Base-by-base conservation (phyloP, 1,140 invertebrate genomes). In the Galendromus occidentalis region DNA sequence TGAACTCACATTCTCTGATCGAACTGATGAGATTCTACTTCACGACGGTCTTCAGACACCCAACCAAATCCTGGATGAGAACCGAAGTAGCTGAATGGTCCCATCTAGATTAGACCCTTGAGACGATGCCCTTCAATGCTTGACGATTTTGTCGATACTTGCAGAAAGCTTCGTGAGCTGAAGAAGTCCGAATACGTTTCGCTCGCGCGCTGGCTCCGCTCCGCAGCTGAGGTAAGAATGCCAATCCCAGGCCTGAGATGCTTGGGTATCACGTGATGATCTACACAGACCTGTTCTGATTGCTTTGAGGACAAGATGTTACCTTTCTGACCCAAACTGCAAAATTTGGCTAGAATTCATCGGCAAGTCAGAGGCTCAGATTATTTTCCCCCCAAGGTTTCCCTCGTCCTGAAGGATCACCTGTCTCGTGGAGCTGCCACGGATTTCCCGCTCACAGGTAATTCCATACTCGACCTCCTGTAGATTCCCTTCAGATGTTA, bases 21-120 rank as follows among this genome's bases (percentile, higher is more conserved):
- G 51, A 25, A 25, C 51, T 59, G 51, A 59, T 59, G 51, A 59
- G 51, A 59, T 59, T 47, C 51, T 59, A 59, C 51, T 59, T 59
- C 51, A 59, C 51, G 51, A 59, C 51, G 51, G 51, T 59, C 51
- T 59, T 59, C 51, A 59, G 51, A 59, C 51, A 59, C 51, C 51
- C 51, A 59, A 59, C 51, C 14, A 59, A 39, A 33, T 9, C 14
- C 51, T 59, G 51, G 51, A 59, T 59, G 51, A 59, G 25, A 59
- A 59, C n/a, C 14, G 51, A 59, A 59, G 51, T 59, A 59, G 51
- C 51, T 59, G 51, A 59, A 14, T 22, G 25, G 20, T 18, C n/a
- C 2, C 1, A 29, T 17, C 14, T 17, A 1, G 33, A 25, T n/a
- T n/a, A n/a, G n/a, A 17, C 2, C 14, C 14, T 17, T 59, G 14